A percentile compares a stretch with the other conserved stretches of the same genome.
These are phyloP conservation scores for Cynopterus brachyotis DNA, from an alignment of 2,113 vertebrate species.

Conservation along the genomic window DNA sequence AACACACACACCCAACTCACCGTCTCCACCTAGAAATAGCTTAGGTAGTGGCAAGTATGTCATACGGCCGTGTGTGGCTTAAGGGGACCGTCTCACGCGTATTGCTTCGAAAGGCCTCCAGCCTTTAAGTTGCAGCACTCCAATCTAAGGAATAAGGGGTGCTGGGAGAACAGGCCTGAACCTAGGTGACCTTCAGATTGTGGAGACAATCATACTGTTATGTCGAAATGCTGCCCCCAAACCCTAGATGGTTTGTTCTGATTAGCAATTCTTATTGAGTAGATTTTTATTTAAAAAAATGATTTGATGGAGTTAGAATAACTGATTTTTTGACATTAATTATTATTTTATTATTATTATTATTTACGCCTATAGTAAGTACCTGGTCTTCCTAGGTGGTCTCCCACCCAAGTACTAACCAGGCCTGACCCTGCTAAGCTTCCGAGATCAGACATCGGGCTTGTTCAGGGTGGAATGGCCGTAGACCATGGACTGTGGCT, in stretches of 20 bases:
- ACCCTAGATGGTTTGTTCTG: not conserved
- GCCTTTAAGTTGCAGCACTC: not conserved
- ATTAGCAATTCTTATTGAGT: not conserved
- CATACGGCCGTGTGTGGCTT: no score
- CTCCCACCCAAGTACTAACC: no score
- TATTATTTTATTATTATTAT: no score
- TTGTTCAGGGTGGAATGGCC: no score
- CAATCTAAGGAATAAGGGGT: not conserved
- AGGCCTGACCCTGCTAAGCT: no score
- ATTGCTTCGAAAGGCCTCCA: not conserved
- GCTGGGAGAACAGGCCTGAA: not conserved
- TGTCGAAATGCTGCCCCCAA: not conserved
- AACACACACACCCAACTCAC: not conserved
- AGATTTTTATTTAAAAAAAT: not conserved
- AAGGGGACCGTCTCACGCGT: not conserved
- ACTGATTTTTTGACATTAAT: not conserved
- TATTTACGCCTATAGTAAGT: no score
- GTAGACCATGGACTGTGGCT: no score
- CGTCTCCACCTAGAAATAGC: no score
- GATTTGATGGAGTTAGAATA: not conserved
- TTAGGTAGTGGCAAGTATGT: no score
- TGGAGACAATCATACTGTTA: not conserved
- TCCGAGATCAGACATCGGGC: no score
- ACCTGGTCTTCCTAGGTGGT: no score
- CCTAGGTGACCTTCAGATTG: not conserved